Base-by-base conservation (phyloP, 2,797 vertebrate species). In the Rhinella marina region DNA sequence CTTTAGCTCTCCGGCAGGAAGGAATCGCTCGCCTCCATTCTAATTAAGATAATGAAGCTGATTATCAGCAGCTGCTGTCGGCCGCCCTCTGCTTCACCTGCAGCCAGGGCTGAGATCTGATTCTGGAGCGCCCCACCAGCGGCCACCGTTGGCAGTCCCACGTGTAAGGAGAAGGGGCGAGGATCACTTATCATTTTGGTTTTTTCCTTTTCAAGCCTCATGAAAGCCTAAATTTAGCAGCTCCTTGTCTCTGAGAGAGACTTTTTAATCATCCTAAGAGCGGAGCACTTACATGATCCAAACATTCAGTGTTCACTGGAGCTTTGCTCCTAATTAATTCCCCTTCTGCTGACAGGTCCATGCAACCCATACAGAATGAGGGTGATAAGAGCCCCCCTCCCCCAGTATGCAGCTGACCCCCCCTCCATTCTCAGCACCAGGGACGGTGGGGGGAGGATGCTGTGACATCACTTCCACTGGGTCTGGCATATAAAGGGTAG, bases 191-290 rank as follows among this genome's bases (percentile, higher is more conserved):
- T 73, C 72, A 11, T 41, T 25, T 1, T 9, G 2, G 41, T 48
- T 41, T 17, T 21, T 23, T 73, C 41, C 19, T 32, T 29, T 70
- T 14, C 66, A 32, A 70, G 66, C 66, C 17, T 17, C 27, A 17
- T 70, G 66, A 29, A 70, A 70, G 27, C 66, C 27, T 41, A 19
- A 19, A 73, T 73, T 73, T 73, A 73, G 70, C 72, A 21, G 41
- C 32, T 41, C 41, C 41, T 32, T 72, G 68, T 72, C 41, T 32
- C 27, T 9, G 72, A 73, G 41, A 50, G 48, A 48, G 72, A 73
- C 72, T 73, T 72, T 72, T 73, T 73, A 73, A 73, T 73, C 70
- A 73, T 73, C 72, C 48, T 73, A 73, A 73, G 72, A 73, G 72
- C 72, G 11, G 32, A 48, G 32, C 66, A 12, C 72, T 48, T 50